Base-by-base conservation (phyloP, 2,113 vertebrate genomes). In the Neolamprologus sp. region DNA sequence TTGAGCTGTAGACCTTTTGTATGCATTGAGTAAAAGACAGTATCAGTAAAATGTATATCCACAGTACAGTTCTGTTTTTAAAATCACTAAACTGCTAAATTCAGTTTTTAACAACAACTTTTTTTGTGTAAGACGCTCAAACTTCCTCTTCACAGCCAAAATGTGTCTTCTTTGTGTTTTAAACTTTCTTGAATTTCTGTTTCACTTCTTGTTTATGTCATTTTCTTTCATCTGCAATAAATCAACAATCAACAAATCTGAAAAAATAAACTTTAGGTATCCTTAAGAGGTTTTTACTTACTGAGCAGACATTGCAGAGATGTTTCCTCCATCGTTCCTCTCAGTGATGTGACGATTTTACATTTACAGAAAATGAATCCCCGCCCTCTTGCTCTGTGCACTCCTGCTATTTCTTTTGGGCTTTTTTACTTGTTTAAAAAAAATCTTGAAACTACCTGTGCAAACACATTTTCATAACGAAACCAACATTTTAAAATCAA, bases 161-260 rank as follows among this genome's bases (percentile, higher is more conserved):
- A 53, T 53, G 19, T 53, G 19, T 53, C 49, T n/a, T 51, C 49
- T 10, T 53, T 53, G 17, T n/a, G 19, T 53, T 53, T n/a, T 0
- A 10, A 53, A 53, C 3, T n/a, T 53, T 1, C 49, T 53, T 53
- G 0, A 53, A 53, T 2, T 51, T 0, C 8, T 1, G 17, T 51
- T 53, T n/a, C 9, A 53, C 9, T n/a, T 53, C 0, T n/a, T 53
- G 49, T 0, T n/a, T 53, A 9, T n/a, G 49, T n/a, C 3, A 10
- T 53, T 10, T 53, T 53, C 19, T 53, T 53, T 53, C 49, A n/a
- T 53, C 49, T 53, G 19, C 1, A 1, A 5, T 51, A 1, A 53
- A 53, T 3, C 9, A 21, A 10, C 9, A 53, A 0, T 53, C 9
- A 53, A 6, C 1, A n/a, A 53, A 0, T 53, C 49, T 53, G 3